phyloP scores from a whole-genome alignment of 2,888 invertebrate genomes.

The Agriopis marginaria region DNA sequence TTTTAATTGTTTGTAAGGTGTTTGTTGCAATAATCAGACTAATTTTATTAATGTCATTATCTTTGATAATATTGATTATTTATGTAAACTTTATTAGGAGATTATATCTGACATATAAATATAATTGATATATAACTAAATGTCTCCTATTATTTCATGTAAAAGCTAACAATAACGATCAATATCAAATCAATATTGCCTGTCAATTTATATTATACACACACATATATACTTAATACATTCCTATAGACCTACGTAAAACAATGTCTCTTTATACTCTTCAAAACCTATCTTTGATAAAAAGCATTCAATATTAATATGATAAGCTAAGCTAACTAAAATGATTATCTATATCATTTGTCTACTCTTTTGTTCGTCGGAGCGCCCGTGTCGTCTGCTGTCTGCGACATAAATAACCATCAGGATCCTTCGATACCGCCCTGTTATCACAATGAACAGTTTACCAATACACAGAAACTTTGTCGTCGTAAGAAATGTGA shows the following conservation, averaged over 20 bases:
- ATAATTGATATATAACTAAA: background rate
- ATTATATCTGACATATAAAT: too few species aligned
- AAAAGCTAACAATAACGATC: background rate
- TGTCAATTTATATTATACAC: background rate
- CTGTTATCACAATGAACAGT: conserved; percentile 70
- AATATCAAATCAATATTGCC: background rate
- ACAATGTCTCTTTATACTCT: too few species aligned
- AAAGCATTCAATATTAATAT: conserved; percentile 33
- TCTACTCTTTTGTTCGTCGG: conserved; percentile 77
- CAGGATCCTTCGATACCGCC: conserved; percentile 77
- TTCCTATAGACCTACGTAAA: too few species aligned
- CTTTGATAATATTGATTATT: conserved; percentile 11
- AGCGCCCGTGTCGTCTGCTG: conserved; percentile 63
- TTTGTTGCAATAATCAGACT: conserved; percentile 33
- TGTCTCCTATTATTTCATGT: background rate
- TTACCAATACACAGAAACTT: conserved; percentile 13
- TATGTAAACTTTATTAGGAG: conserved; percentile 2
- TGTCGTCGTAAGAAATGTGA: conserved; percentile 21
- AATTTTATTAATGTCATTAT: conserved; percentile 37
- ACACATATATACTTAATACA: background rate
- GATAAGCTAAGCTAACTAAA: conserved; percentile 54
- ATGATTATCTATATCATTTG: conserved; percentile 81
- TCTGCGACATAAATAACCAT: conserved; percentile 80
- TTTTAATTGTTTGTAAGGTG: conserved; percentile 37
- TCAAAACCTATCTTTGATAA: conserved; percentile 18